Percentiles rank a stretch among this genome's conserved stretches.
Evolutionary conservation across 2,113 vertebrate genomes (phyloP).

Genomic region (Pterocles burchelli): DNA sequence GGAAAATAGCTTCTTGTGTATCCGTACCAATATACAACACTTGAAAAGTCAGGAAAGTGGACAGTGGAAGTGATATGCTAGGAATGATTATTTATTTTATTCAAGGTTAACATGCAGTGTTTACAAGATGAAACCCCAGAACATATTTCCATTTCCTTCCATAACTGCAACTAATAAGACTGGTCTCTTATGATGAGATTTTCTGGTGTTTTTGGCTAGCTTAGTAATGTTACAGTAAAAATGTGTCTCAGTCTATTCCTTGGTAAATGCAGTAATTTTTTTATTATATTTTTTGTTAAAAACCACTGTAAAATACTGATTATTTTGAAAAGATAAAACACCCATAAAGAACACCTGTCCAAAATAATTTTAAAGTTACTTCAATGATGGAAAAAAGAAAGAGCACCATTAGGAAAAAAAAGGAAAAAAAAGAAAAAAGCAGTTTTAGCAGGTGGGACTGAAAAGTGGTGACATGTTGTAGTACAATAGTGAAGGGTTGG

Average conservation of each 20-base stretch:
- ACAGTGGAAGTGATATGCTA: not conserved
- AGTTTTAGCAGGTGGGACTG: slow-evolving; percentile 51
- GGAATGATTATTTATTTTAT: not conserved
- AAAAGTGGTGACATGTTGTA: slow-evolving; percentile 58
- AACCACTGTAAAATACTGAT: not conserved
- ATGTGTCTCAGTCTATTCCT: not conserved
- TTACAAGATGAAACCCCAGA: not conserved
- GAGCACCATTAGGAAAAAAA: not conserved
- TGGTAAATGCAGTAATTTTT: not conserved
- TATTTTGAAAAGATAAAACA: not conserved
- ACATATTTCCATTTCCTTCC: not conserved
- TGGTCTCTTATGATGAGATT: not conserved
- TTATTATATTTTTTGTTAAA: not conserved
- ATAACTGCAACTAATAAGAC: not conserved
- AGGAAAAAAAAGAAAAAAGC: not conserved
- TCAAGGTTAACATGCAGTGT: not conserved
- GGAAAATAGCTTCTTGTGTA: not conserved
- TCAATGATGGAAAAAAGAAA: not conserved
- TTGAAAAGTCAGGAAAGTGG: not conserved
- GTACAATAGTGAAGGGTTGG: not conserved
- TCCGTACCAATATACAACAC: not conserved
- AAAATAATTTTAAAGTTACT: not conserved
- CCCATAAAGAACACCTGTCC: not conserved
- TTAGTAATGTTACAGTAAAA: not conserved
- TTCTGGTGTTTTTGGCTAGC: not conserved